Evolutionary conservation across 2,888 invertebrate genomes (phyloP).

Genomic region (Drosophila paranaensis): DNA sequence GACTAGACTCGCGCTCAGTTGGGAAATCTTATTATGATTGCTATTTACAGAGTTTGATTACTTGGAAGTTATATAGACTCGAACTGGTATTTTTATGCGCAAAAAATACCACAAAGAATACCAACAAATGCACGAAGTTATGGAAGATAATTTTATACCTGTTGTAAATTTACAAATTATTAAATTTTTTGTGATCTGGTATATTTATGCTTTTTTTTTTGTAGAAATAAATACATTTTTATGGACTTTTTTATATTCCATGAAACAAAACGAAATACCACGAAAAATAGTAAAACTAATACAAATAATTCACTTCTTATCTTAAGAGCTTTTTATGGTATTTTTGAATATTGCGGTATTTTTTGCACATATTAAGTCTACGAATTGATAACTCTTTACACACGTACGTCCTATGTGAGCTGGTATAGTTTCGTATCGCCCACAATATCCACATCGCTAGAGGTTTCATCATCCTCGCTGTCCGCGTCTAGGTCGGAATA

Average conservation of each 20-base stretch:
- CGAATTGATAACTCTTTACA: neutral
- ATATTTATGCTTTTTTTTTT: neutral
- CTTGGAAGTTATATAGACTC: slow-evolving; percentile 13
- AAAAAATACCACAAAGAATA: neutral
- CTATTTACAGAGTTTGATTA: slow-evolving; percentile 57
- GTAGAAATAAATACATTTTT: no score
- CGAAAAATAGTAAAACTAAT: neutral
- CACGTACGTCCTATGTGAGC: slow-evolving; percentile 76
- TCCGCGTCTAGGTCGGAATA: slow-evolving; percentile 83
- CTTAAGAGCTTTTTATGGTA: neutral
- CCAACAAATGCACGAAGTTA: neutral
- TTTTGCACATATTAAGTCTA: slow-evolving; percentile 1
- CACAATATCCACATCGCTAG: slow-evolving; percentile 85
- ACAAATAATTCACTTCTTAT: no score
- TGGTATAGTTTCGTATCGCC: slow-evolving; percentile 84
- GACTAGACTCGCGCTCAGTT: slow-evolving; percentile 59
- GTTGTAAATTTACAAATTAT: no score
- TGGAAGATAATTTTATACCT: neutral
- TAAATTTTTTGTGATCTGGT: neutral
- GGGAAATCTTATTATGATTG: slow-evolving; percentile 25
- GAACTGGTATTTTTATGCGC: slow-evolving; percentile 6
- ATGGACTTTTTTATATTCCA: neutral
- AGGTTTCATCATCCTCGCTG: slow-evolving; percentile 82
- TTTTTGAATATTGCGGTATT: slow-evolving; percentile 4
- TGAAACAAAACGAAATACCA: neutral